A percentile compares a stretch with the other conserved stretches of the same genome.
Conservation (phyloP, 2,797 vertebrate species). For the Masticophis lateralis region DNA sequence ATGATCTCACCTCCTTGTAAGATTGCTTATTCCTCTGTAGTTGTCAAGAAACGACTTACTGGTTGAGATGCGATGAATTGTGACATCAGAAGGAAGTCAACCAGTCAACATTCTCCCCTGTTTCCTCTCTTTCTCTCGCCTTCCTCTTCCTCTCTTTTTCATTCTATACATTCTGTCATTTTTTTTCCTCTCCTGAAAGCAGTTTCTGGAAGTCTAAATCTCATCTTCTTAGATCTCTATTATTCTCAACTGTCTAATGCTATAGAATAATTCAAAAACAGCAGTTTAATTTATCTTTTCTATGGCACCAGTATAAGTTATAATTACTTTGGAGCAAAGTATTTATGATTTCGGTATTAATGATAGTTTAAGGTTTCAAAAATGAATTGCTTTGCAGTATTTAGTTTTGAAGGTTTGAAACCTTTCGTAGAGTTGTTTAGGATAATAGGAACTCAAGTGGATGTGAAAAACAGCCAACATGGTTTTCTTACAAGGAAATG, state of each 20-base stretch:
- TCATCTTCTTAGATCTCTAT: background rate
- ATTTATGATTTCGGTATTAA: background rate
- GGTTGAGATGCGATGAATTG: slow-evolving; percentile 2
- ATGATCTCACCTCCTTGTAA: slow-evolving; percentile 6
- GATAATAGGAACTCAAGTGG: background rate
- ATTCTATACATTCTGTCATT: background rate
- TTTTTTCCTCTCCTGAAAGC: background rate
- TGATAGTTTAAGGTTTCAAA: background rate
- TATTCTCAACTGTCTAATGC: background rate
- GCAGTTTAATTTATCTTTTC: background rate
- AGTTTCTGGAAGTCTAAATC: slow-evolving; percentile 9
- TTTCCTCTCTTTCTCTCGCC: background rate
- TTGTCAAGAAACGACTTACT: background rate
- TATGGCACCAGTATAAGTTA: background rate
- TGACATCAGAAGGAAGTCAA: slow-evolving; percentile 13
- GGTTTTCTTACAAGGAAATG: background rate
- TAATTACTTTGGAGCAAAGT: background rate
- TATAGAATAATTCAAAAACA: background rate
- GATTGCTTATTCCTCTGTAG: background rate
- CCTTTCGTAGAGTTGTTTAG: background rate
- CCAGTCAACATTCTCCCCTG: background rate
- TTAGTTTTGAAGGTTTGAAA: background rate
- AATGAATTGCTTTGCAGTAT: background rate
- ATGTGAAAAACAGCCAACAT: background rate
- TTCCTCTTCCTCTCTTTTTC: background rate